Conservation (phyloP, 2,113 vertebrate genomes). For the Takifugu bimaculatus region DNA sequence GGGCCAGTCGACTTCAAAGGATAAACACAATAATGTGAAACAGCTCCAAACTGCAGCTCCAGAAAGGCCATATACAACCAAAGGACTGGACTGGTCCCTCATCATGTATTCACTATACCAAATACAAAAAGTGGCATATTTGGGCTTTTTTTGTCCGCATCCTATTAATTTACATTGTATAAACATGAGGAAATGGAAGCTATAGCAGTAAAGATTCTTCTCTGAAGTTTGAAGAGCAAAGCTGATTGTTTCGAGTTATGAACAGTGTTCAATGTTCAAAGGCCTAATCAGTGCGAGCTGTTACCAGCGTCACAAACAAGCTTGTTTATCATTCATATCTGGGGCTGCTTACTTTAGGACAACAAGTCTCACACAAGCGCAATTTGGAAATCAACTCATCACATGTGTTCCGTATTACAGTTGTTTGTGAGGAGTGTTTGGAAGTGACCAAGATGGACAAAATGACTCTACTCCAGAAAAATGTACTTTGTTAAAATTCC, state of each 20-base stretch:
- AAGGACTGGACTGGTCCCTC: not conserved
- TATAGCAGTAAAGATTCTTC: not conserved
- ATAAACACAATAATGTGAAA: slow-evolving; percentile 9
- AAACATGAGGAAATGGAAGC: not conserved
- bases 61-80: slow-evolving; percentile 1
- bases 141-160: too few species aligned
- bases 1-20: slow-evolving; percentile 22
- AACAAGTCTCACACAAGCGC: not conserved
- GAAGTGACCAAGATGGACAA: not conserved
- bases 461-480: not conserved
- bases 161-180: not conserved
- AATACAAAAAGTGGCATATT: not conserved
- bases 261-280: not conserved
- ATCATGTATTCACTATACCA: not conserved
- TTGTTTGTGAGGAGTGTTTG: not conserved
- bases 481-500: not conserved
- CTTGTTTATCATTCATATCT: slow-evolving; percentile 19
- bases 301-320: slow-evolving; percentile 6
- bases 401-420: not conserved
- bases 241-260: not conserved
- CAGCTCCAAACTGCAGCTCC: not conserved
- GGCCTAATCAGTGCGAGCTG: slow-evolving; percentile 1
- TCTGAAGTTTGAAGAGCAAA: not conserved
- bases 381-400: not conserved
- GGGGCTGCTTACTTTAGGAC: slow-evolving; percentile 8